Conservation (phyloP, 2,113 vertebrate species). For the Cyanoderma ruficeps region DNA sequence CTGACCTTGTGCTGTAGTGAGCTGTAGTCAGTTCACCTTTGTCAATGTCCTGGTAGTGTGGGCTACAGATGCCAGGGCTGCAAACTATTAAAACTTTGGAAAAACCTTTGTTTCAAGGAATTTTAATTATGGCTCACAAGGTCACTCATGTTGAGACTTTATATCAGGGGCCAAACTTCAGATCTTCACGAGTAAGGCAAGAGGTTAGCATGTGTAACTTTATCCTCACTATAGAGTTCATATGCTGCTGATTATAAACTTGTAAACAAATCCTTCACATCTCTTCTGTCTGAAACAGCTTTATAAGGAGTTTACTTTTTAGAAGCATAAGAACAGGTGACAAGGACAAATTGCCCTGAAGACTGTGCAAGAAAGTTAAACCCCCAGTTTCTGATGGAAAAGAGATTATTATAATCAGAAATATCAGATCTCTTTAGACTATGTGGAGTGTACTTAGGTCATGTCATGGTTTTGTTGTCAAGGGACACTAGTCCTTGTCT, state of each 20-base stretch:
- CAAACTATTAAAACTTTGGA: conserved; percentile 32
- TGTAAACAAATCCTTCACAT: conserved; percentile 50
- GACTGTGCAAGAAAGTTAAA: neutral
- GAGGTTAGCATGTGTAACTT: conserved; percentile 51
- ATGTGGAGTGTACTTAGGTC: neutral
- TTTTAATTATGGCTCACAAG: conserved; percentile 55
- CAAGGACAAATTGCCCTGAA: conserved; percentile 41
- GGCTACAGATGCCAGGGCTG: neutral
- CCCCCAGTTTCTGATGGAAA: neutral
- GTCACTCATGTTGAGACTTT: conserved; percentile 52
- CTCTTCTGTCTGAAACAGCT: conserved; percentile 3
- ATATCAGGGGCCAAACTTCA: conserved; percentile 39
- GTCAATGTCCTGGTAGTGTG: neutral
- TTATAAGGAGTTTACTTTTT: neutral
- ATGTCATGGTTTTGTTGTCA: neutral
- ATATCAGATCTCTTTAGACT: neutral
- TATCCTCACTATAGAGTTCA: conserved; percentile 22
- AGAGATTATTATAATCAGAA: neutral
- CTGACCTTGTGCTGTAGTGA: neutral
- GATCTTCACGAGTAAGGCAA: conserved; percentile 47
- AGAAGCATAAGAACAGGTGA: conserved; percentile 18
- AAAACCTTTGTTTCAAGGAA: conserved; percentile 37
- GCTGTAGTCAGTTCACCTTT: neutral
- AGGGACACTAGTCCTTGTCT: neutral
- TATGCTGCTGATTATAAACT: conserved; percentile 60